Evolutionary conservation across 2,888 invertebrate genomes (phyloP).

Genomic region (Drosophila dives): DNA sequence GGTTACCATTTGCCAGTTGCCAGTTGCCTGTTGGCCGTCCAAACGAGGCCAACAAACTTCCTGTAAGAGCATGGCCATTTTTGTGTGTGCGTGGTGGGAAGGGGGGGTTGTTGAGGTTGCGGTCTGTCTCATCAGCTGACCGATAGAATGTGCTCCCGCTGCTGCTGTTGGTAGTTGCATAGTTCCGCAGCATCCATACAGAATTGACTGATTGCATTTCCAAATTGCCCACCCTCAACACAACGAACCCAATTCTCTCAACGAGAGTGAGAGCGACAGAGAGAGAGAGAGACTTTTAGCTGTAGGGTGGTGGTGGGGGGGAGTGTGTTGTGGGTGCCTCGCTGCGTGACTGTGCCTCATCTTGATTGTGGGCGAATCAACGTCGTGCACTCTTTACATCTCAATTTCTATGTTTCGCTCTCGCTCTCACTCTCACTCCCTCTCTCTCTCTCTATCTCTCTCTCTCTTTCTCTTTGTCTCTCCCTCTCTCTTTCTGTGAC

Average conservation of each 20-base stretch:
- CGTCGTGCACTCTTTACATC: conserved; percentile 34
- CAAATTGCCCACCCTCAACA: background rate
- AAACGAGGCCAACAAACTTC: conserved; percentile 42
- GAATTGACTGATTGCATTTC: conserved; percentile 30
- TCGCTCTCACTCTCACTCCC: conserved; percentile 6
- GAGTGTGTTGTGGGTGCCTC: background rate
- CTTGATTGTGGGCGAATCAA: conserved; percentile 62
- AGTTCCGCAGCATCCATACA: conserved; percentile 2
- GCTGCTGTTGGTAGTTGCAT: conserved; percentile 5
- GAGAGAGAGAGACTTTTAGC: background rate
- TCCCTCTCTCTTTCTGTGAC: background rate
- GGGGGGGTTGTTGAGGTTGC: conserved; percentile 17
- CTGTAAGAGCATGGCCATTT: conserved; percentile 16
- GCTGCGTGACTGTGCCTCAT: conserved; percentile 22
- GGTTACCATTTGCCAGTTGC: background rate
- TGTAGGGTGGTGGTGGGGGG: background rate
- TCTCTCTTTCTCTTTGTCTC: background rate
- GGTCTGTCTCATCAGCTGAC: conserved; percentile 54
- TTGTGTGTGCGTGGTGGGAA: background rate
- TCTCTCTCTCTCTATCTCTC: background rate
- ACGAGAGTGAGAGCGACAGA: conserved; percentile 2
- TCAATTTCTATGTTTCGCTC: conserved; percentile 10
- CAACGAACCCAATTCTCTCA: background rate
- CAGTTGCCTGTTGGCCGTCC: background rate
- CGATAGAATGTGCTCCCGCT: conserved; percentile 21